A percentile compares a stretch with the other conserved stretches of the same genome.
Conservation (phyloP, 1,140 invertebrate genomes). For the Ceratina japonica region DNA sequence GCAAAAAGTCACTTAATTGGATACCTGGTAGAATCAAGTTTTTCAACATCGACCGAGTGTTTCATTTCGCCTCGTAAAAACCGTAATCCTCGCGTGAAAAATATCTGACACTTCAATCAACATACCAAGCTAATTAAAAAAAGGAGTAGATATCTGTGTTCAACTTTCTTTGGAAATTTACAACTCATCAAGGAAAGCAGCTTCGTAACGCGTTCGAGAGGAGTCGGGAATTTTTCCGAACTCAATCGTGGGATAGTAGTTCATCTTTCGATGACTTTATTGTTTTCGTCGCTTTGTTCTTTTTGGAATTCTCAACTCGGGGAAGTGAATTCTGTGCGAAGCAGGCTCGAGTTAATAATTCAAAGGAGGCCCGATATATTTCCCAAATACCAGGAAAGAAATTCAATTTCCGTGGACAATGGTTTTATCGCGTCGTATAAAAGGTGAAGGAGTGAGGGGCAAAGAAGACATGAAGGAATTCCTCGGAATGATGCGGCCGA, state of each 20-base stretch:
- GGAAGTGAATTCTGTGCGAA: too few species aligned
- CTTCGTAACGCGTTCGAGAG: background rate
- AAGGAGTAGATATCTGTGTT: background rate
- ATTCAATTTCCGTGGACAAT: slow-evolving; percentile 9
- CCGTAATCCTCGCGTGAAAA: background rate
- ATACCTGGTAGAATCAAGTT: slow-evolving; percentile 14
- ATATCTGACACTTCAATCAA: background rate
- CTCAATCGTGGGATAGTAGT: too few species aligned
- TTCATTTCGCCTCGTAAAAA: background rate
- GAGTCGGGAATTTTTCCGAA: background rate
- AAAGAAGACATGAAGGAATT: background rate
- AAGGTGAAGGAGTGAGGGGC: background rate
- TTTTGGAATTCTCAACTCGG: too few species aligned
- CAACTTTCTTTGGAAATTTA: too few species aligned
- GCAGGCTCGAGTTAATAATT: too few species aligned
- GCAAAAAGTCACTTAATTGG: slow-evolving; percentile 23
- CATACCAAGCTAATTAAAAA: background rate
- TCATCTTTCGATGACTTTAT: too few species aligned
- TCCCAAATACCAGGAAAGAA: background rate
- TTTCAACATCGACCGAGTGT: background rate
- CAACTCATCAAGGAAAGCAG: background rate
- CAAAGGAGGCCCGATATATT: background rate
- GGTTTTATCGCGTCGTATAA: slow-evolving; percentile 13
- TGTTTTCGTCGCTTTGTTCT: too few species aligned
- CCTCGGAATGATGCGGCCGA: slow-evolving; percentile 9